phyloP scores from a whole-genome alignment of 2,797 vertebrate species.

The Tangara arthus region DNA sequence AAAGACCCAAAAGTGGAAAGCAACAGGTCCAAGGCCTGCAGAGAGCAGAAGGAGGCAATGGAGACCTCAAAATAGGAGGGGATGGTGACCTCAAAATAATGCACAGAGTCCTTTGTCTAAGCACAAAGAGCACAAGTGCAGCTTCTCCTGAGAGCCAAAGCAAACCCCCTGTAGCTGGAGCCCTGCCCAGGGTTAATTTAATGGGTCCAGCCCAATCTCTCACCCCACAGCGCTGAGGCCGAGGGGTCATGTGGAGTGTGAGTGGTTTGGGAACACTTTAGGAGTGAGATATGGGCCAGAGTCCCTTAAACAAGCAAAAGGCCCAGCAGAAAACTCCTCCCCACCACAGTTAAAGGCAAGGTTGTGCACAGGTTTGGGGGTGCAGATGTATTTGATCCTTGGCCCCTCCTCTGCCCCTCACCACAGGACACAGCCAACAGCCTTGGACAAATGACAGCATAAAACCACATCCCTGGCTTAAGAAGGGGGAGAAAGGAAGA shows the following conservation, averaged over 20 bases:
- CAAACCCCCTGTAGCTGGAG: not conserved
- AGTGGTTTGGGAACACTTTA: not conserved
- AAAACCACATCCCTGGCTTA: not conserved
- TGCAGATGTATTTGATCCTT: not conserved
- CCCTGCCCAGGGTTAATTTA: not conserved
- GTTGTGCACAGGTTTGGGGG: rapidly evolving
- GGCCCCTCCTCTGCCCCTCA: not conserved
- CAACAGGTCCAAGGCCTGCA: not conserved
- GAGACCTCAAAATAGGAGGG: not conserved
- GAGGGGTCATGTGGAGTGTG: not conserved
- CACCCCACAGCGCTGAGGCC: not conserved
- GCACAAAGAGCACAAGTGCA: not conserved
- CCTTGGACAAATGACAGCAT: not conserved
- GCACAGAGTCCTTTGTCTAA: not conserved
- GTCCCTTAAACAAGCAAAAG: not conserved
- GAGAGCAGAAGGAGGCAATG: not conserved
- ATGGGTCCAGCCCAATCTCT: not conserved
- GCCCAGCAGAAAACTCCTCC: not conserved
- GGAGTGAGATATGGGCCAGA: not conserved
- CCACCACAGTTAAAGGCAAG: not conserved
- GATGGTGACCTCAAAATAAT: not conserved
- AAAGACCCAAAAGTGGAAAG: not conserved
- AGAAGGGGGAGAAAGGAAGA: not conserved
- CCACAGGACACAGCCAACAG: rapidly evolving
- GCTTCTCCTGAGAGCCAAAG: not conserved